Percentiles rank a stretch among this genome's conserved stretches.
phyloP scores from a whole-genome alignment of 2,113 vertebrate genomes.

The Patagioenas fasciata region DNA sequence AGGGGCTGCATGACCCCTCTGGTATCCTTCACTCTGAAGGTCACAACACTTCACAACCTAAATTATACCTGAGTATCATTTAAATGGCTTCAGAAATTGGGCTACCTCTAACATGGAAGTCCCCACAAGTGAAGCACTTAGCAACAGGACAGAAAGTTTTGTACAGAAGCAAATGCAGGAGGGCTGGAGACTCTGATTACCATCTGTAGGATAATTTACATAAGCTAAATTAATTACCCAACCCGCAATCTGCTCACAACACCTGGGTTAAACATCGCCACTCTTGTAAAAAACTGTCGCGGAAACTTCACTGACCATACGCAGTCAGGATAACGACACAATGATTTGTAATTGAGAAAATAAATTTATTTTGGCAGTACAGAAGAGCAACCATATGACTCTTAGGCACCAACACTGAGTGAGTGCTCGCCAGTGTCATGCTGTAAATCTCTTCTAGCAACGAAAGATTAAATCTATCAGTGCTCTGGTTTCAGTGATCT shows the following conservation, averaged over 20 bases:
- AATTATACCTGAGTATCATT: not conserved
- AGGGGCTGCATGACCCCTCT: not conserved
- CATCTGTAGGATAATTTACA: conserved; percentile 53
- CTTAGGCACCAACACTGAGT: not conserved
- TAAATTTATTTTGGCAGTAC: not conserved
- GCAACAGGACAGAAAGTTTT: not conserved
- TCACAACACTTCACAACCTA: not conserved
- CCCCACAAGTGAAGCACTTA: not conserved
- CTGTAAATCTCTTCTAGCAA: not conserved
- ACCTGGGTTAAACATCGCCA: conserved; percentile 27
- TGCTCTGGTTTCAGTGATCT: not conserved
- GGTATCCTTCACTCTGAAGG: not conserved
- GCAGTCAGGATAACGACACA: not conserved
- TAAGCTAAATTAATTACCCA: conserved; percentile 51
- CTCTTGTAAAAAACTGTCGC: not conserved
- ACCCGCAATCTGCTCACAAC: conserved; percentile 49
- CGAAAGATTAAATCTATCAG: not conserved
- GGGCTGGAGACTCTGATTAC: not conserved
- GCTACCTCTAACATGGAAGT: not conserved
- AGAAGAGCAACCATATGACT: not conserved
- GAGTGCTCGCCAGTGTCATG: not conserved
- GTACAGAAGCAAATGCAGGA: not conserved
- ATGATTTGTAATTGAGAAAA: conserved; percentile 8
- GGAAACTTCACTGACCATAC: not conserved
- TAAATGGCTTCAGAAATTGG: not conserved